Evolutionary conservation across 2,888 invertebrate species (phyloP).

Genomic region (Lepeophtheirus nordmannii): DNA sequence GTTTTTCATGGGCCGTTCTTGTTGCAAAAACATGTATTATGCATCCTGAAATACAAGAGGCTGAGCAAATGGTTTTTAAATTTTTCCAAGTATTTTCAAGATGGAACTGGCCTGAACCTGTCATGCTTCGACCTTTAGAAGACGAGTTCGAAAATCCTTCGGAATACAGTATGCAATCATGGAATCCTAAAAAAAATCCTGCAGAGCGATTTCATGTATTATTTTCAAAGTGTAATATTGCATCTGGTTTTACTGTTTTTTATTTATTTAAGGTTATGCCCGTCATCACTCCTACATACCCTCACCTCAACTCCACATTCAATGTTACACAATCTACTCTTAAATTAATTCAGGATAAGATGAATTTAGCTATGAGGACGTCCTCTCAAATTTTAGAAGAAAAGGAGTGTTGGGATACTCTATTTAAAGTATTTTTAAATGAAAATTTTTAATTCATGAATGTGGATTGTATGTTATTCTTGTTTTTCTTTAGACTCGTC

Average conservation of each 20-base stretch:
- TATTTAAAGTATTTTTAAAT: constrained; percentile 12
- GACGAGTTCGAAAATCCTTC: not conserved
- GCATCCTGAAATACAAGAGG: not conserved
- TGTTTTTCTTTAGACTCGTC: constrained; percentile 16
- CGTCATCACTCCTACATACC: constrained; percentile 10
- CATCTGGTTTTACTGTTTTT: not conserved
- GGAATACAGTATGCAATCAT: not conserved
- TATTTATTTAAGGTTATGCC: constrained; percentile 15
- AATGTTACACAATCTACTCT: constrained; percentile 18
- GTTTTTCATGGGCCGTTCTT: constrained; percentile 23
- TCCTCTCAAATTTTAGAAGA: constrained; percentile 11
- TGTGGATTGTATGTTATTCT: not conserved
- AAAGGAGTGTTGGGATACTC: constrained; percentile 6
- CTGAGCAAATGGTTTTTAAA: not conserved
- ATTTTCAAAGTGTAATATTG: not conserved
- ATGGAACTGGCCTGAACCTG: constrained; percentile 20
- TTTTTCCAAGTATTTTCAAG: constrained; percentile 15
- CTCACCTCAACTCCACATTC: constrained; percentile 20
- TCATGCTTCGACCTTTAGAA: constrained; percentile 3
- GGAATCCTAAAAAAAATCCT: constrained; percentile 20
- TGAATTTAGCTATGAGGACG: not conserved
- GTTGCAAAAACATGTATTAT: constrained; percentile 17
- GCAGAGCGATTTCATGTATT: constrained; percentile 11
- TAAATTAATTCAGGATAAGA: constrained; percentile 15
- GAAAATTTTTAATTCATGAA: not conserved